Conservation (phyloP, 2,888 invertebrate species). For the Aporophyla nigra region DNA sequence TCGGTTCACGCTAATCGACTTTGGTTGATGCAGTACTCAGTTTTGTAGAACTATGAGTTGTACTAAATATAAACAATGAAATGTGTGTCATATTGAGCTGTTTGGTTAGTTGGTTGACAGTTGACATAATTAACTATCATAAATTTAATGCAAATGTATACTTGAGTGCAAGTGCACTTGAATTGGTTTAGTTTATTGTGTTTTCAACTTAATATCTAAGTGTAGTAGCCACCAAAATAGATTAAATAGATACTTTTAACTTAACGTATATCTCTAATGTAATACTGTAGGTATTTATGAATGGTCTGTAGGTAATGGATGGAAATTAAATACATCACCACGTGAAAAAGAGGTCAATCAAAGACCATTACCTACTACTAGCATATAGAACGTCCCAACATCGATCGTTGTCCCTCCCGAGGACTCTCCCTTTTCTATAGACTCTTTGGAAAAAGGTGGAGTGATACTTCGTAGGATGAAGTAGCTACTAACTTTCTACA, state of each 20-base stretch:
- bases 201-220: background rate
- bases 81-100: constrained; percentile 38
- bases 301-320: background rate
- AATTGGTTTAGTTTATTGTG: constrained; percentile 3
- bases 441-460: no score
- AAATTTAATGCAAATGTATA: constrained; percentile 8
- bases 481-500: no score
- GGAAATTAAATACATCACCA: no score
- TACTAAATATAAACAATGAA: constrained; percentile 32
- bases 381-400: no score
- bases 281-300: background rate
- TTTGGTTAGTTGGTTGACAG: constrained; percentile 14
- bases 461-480: no score
- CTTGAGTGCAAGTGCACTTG: constrained; percentile 28
- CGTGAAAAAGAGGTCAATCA: no score
- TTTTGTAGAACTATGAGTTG: constrained; percentile 4
- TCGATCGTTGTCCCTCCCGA: no score
- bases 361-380: no score
- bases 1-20: constrained; percentile 7
- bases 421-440: no score
- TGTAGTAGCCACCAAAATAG: background rate
- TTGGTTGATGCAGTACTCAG: background rate
- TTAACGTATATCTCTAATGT: background rate
- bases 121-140: constrained; percentile 40
- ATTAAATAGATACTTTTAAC: no score